Evolutionary conservation across 2,797 vertebrate genomes (phyloP).

Genomic region (Chloroceryle amazona): DNA sequence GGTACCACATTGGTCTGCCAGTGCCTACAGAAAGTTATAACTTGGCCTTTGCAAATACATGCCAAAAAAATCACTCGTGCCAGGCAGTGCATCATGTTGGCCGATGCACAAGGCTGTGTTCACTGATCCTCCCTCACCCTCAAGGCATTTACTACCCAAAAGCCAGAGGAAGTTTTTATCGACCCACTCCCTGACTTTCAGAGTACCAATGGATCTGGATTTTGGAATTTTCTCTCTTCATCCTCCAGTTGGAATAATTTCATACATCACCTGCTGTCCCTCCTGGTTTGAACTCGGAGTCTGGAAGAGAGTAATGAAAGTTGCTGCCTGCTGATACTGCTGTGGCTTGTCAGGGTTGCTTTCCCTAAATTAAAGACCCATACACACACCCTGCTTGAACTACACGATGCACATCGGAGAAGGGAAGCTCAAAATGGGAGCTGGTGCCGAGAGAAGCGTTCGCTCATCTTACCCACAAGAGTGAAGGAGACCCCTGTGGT

Average conservation of each 20-base stretch:
- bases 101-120: not conserved
- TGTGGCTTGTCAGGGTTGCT: not conserved
- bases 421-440: not conserved
- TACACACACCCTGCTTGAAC: not conserved
- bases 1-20: not conserved
- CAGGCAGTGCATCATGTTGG: accelerated
- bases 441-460: not conserved
- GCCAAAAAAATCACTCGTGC: not conserved
- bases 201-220: not conserved
- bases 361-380: not conserved
- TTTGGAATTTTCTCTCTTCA: not conserved
- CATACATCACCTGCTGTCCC: not conserved
- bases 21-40: not conserved
- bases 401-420: not conserved
- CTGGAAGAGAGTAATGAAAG: not conserved
- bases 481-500: not conserved
- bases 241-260: not conserved
- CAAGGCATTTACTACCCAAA: not conserved
- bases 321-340: not conserved
- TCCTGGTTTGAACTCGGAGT: not conserved
- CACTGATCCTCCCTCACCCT: not conserved
- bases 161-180: not conserved
- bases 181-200: not conserved
- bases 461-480: not conserved
- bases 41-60: not conserved